Evolutionary conservation across 92 coral and sea anemone species (phyloP), one percentile per base, ranked within the genome.

Genomic region (Zoanthus sociatus): DNA sequence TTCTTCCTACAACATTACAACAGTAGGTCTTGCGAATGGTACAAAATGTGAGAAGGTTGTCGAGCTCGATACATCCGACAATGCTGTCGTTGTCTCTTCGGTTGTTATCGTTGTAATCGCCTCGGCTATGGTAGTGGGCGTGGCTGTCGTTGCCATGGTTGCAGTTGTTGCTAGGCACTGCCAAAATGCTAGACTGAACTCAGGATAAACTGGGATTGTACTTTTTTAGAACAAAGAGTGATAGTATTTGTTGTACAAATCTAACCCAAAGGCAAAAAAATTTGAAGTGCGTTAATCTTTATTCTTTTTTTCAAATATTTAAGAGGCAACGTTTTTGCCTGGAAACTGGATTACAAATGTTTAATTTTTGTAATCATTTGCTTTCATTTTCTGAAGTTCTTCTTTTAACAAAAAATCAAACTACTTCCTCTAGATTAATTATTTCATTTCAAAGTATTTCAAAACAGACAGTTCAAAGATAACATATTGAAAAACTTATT

Each of bases 61-160:
- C 47, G 98, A 97, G 76, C 96, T 97, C 51, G 98, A 97, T 31
- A 95, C 99, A 21, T 97, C 99, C 86, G 99, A 97, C 84, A 97
- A 97, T 78, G 99, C 99, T 51, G 99, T 97, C 84, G 99, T 97
- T 76, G 99, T 97, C 78, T 97, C 99, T 33, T 97, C 99, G 89
- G 99, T 97, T 13, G 99, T 97, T 26, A 97, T 97, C 88, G 99
- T 97, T 85, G 99, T 97, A 55, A 97, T 97, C 20, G 99, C 99
- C 61, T 97, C 99, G 92, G 99, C 99, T 85, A 97, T 97, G 99
- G 99, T 97, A 26, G 99, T 97, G 44, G 99, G 99, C 15, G 99
- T 97, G 20, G 99, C 99, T 42, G 95, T 97, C 20, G 99, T 97
- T 89, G 99, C 99, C 78, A 97, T 97, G 99, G 98, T 97, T 72